Evolutionary conservation across 2,888 invertebrate species (phyloP), one percentile per base, ranked within the genome.

Genomic region (Pammene fasciana): DNA sequence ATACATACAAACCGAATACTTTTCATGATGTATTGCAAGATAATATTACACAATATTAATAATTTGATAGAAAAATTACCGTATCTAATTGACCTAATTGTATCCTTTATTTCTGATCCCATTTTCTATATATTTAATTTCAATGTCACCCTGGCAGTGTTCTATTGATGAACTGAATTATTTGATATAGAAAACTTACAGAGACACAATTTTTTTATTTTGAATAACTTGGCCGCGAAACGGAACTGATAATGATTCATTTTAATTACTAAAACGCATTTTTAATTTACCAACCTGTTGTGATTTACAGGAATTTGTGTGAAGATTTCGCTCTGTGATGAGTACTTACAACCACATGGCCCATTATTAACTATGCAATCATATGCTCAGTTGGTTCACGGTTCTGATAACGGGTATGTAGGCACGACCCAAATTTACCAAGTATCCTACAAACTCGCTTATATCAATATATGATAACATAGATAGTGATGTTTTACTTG

Each of bases 401-500:
- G 68, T 73, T 78, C 76, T 76, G 71, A 74, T 78, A 80, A 79
- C 78, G 86, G 81, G 82, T 85, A 82, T 74, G 79, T 79, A 71
- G 52, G 77, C 75, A 75, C 90, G 90, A 89, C 92, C 92, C 85
- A 89, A 90, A 89, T 90, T 86, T 79, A 67, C 59, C 54, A 78
- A 76, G 82, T 82, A 82, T 82, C 75, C 83, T 79, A 81, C 79
- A 80, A 81, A 80, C 81, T 82, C 78, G 76, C 82, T 79, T 86
- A 89, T 91, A 91, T 91, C 91, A 86, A 85, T 80, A 78, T 74
- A 77, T 81, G 91, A 90, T 92, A 92, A 89, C 81, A 80, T 82
- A 87, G 92, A 92, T 92, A 90, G 91, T 89, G 85, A 76, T 86
- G 87, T 85, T 86, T 78, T 83, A 26, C n/a, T n/a, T n/a, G n/a